These are phyloP conservation scores for Grapholita molesta DNA, from an alignment of 1,140 invertebrate genomes.

Conservation along the genomic window DNA sequence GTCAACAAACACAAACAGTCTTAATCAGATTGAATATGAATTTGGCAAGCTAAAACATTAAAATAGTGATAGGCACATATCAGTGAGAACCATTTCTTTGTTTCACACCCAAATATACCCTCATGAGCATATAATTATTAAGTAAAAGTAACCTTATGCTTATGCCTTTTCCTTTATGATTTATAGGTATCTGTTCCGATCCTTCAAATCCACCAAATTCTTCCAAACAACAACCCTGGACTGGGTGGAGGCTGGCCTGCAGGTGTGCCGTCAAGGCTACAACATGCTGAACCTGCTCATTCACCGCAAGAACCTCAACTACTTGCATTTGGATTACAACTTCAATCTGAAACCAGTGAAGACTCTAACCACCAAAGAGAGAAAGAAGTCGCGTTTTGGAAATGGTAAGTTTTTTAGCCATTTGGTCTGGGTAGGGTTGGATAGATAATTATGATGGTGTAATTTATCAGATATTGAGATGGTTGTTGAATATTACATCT, in stretches of 20 bases:
- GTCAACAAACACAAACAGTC: no score
- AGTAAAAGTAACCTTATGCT: no score
- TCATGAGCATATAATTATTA: no score
- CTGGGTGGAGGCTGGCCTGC: constrained; percentile 99
- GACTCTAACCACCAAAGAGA: constrained; percentile 98
- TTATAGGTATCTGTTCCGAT: constrained; percentile 96
- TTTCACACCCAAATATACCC: no score
- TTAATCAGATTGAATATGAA: no score
- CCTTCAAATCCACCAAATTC: constrained; percentile 99
- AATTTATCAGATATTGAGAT: background rate
- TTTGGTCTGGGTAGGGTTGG: background rate
- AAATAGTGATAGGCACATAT: no score
- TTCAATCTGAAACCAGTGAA: constrained; percentile 99
- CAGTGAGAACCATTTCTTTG: no score
- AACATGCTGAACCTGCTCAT: constrained; percentile 99
- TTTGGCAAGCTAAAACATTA: no score
- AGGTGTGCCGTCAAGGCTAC: constrained; percentile 99
- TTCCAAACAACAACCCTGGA: constrained; percentile 99
- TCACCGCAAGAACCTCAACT: constrained; percentile 99
- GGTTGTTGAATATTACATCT: background rate
- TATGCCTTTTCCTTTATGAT: no score
- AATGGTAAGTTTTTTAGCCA: constrained; percentile 85
- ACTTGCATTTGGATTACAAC: constrained; percentile 99
- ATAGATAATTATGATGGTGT: background rate
- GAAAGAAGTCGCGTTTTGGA: constrained; percentile 99